Percentiles rank a stretch among this genome's conserved stretches.
Conservation (phyloP, 1,140 invertebrate genomes). For the Drosophila insularis region DNA sequence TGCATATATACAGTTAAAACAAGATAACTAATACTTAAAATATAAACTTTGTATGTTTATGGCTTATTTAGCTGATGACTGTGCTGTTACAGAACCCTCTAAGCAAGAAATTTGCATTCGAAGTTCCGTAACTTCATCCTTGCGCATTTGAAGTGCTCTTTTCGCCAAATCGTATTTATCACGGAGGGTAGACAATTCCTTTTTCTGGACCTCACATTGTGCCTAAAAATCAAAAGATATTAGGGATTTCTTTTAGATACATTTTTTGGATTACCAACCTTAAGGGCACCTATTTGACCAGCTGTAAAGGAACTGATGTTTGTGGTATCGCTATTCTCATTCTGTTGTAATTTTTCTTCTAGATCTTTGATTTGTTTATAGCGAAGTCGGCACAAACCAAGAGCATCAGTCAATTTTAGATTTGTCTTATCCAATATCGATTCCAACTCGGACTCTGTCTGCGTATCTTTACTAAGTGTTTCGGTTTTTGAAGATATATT, state of each 20-base stretch:
- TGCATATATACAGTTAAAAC: slow-evolving; percentile 13
- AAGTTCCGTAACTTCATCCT: slow-evolving; percentile 47
- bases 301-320: slow-evolving; percentile 42
- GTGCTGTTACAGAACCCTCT: not conserved
- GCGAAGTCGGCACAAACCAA: slow-evolving; percentile 47
- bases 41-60: not conserved
- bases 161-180: slow-evolving; percentile 62
- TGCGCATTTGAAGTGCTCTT: slow-evolving; percentile 42
- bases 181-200: slow-evolving; percentile 29
- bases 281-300: slow-evolving; percentile 52
- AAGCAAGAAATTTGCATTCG: slow-evolving; percentile 7
- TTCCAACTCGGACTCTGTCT: slow-evolving; percentile 57
- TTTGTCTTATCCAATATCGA: slow-evolving; percentile 22
- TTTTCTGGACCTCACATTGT: slow-evolving; percentile 47
- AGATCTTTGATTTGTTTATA: slow-evolving; percentile 49
- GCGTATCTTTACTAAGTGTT: slow-evolving; percentile 23
- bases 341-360: slow-evolving; percentile 41
- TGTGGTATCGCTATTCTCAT: slow-evolving; percentile 53
- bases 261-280: slow-evolving; percentile 27
- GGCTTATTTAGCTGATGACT: slow-evolving; percentile 34
- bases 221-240: slow-evolving; percentile 24
- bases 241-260: not conserved
- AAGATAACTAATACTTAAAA: slow-evolving; percentile 5
- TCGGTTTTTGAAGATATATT: not conserved
- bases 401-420: slow-evolving; percentile 43